These are phyloP conservation scores for Polypedilum vanderplanki DNA, from an alignment of 1,140 invertebrate genomes.

Conservation along the genomic window DNA sequence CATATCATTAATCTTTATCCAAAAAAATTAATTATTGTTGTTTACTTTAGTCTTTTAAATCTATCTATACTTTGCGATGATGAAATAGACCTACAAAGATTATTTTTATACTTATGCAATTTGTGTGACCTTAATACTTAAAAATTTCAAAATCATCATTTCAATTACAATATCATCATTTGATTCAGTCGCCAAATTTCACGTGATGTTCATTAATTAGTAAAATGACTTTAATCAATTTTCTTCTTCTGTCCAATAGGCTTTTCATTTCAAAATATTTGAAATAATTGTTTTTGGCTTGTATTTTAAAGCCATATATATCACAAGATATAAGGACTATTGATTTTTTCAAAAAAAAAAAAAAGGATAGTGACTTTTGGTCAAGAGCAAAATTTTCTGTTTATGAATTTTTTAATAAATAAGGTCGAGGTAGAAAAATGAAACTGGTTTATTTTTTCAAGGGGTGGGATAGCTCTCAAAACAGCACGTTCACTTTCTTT, in stretches of 20 bases:
- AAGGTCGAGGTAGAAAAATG: not conserved
- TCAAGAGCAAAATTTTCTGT: not conserved
- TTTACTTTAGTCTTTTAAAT: too few species aligned
- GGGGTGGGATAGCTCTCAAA: too few species aligned
- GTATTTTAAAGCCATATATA: not conserved
- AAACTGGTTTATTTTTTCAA: too few species aligned
- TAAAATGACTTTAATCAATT: not conserved
- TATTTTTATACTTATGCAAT: too few species aligned
- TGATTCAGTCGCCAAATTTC: constrained; percentile 10
- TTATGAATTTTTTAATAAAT: not conserved
- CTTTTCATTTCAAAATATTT: not conserved
- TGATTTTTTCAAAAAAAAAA: not conserved
- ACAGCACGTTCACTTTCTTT: too few species aligned
- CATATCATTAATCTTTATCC: too few species aligned
- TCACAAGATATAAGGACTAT: constrained; percentile 5
- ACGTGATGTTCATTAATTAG: not conserved
- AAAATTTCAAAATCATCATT: too few species aligned
- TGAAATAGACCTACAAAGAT: too few species aligned
- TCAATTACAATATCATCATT: not conserved
- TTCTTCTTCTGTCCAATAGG: not conserved
- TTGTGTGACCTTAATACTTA: too few species aligned
- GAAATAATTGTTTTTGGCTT: too few species aligned
- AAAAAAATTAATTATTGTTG: too few species aligned
- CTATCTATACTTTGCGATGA: too few species aligned
- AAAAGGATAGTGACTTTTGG: not conserved